phyloP scores from a whole-genome alignment of 2,888 invertebrate species.

The Cyrtodaria siliqua region DNA sequence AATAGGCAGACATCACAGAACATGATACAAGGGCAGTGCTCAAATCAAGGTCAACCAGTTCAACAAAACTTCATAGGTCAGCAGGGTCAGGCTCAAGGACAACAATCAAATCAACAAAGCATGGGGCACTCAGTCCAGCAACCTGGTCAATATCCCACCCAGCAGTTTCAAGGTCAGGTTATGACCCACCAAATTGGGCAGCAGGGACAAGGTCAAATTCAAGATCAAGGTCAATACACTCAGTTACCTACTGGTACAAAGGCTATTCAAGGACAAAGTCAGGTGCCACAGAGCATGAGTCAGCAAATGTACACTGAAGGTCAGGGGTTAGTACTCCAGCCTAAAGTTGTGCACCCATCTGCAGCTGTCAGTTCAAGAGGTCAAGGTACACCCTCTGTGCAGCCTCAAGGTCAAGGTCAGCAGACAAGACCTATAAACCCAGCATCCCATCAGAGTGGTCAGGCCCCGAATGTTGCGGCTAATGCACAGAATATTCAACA shows the following conservation, averaged over 20 bases:
- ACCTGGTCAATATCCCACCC: no score
- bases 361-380: constrained; percentile 2
- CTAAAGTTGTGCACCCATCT: constrained; percentile 45
- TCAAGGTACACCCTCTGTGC: neutral
- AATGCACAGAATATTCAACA: constrained; percentile 14
- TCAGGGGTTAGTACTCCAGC: constrained; percentile 42
- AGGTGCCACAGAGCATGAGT: constrained; percentile 1
- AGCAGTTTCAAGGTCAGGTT: no score
- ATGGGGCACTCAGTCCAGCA: no score
- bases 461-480: no score
- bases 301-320: neutral
- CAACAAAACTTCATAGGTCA: no score
- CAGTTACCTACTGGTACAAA: no score
- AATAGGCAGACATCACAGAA: constrained; percentile 33
- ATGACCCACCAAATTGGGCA: no score
- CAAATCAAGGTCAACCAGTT: constrained; percentile 23
- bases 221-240: constrained; percentile 20
- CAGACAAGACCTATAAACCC: neutral
- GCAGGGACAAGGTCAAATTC: constrained; percentile 40
- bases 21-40: constrained; percentile 25
- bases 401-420: constrained; percentile 13
- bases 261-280: constrained; percentile 28
- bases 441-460: no score
- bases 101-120: no score
- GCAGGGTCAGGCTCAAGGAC: no score